Evolutionary conservation across 1,140 invertebrate species (phyloP), one percentile per base, ranked within the genome.

Genomic region (Doryteuthis pealeii): DNA sequence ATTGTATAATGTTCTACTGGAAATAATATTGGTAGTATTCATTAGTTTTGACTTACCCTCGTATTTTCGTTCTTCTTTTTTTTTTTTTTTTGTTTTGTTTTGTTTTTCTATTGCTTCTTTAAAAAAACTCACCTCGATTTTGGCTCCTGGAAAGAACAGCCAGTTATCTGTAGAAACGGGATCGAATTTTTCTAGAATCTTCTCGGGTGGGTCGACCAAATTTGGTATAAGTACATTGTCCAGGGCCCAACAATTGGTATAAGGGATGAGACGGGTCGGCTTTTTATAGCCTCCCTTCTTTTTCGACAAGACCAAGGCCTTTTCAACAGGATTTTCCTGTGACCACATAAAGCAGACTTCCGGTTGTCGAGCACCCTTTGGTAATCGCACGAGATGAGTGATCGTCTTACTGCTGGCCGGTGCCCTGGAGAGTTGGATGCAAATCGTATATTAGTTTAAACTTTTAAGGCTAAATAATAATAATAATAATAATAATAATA

Each of bases 111-210:
- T n/a, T n/a, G n/a, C n/a, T n/a, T n/a, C n/a, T n/a, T n/a, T n/a
- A n/a, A n/a, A 6, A 62, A 0, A 1, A 80, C 73, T 70, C 75
- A 84, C 83, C 78, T 82, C 78, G 45, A 86, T 82, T 76, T 83
- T 82, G 15, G 84, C 87, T 18, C 88, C 88, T 32, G 88, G 88
- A 65, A 88, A 88, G 72, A 88, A 88, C 4, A 88, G 79, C 85
- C 85, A 89, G 32, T 89, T 83, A 70, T 82, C 78, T 1, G 86
- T 84, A 65, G 88, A 81, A 62, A 88, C 77, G 14, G 88, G 88
- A 76, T 89, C 86, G 84, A 89, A 88, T 66, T 82, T 79, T n/a
- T 88, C 88, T 28, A 81, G 73, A 8, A 89, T 32, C 26, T 72
- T 28, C 6, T 70, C 71, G 32, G 87, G 87, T n/a, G 80, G 71